A percentile compares a stretch with the other conserved stretches of the same genome.
Evolutionary conservation across 2,888 invertebrate species (phyloP).

Genomic region (Pheosia tremula): DNA sequence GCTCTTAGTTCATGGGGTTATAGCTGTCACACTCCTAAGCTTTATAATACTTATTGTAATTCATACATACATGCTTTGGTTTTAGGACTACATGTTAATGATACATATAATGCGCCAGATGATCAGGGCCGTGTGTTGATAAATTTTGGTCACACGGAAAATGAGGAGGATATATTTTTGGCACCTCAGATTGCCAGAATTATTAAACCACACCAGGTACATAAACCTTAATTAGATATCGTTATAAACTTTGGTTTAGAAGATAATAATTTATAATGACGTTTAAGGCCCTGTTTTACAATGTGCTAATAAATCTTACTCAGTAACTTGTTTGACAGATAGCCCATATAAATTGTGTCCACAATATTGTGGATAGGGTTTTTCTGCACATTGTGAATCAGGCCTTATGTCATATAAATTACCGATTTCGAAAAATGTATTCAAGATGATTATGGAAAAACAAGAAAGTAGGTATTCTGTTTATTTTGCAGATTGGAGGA

Average conservation of each 20-base stretch:
- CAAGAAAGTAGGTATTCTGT: constrained; percentile 3
- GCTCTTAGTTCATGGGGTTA: too few relatives aligned
- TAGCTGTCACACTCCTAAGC: neutral
- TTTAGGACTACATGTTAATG: constrained; percentile 93
- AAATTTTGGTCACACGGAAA: constrained; percentile 96
- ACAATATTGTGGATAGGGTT: too few relatives aligned
- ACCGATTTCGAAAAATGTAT: too few relatives aligned
- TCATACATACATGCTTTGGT: constrained; percentile 12
- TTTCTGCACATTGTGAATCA: too few relatives aligned
- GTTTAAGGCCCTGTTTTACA: neutral
- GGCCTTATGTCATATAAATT: too few relatives aligned
- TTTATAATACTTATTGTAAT: neutral
- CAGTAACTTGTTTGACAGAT: too few relatives aligned
- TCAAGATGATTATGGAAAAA: too few relatives aligned
- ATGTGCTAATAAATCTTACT: too few relatives aligned
- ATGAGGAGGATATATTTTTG: constrained; percentile 95
- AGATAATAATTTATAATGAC: neutral
- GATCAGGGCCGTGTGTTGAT: constrained; percentile 96
- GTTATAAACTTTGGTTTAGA: neutral
- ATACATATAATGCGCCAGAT: constrained; percentile 95
- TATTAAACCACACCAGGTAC: constrained; percentile 97
- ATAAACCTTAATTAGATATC: neutral
- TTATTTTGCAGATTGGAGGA: constrained; percentile 90
- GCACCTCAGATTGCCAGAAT: constrained; percentile 95
- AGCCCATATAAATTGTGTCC: neutral